A percentile compares a stretch with the other conserved stretches of the same genome.
These are phyloP conservation scores for Alauda arvensis DNA, from an alignment of 2,797 vertebrate genomes.

Conservation along the genomic window DNA sequence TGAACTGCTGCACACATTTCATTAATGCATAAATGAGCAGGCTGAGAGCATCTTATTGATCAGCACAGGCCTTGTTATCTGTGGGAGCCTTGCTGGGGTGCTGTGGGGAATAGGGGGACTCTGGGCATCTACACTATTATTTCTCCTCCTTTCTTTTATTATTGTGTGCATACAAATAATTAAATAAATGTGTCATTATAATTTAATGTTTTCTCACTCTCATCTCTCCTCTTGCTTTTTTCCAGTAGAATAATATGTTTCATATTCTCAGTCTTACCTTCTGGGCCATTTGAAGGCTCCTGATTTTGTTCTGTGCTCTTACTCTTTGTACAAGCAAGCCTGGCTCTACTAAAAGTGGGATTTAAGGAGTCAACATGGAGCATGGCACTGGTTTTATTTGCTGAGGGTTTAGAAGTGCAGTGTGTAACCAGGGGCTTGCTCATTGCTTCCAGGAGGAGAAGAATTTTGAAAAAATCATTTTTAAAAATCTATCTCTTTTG, in stretches of 20 bases:
- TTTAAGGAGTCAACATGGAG: not conserved
- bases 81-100: not conserved
- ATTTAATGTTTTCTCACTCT: not conserved
- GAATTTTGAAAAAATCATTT: not conserved
- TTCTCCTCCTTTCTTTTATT: not conserved
- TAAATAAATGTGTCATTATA: not conserved
- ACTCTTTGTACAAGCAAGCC: not conserved
- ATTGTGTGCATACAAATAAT: not conserved
- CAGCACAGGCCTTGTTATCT: conserved; percentile 8
- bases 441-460: not conserved
- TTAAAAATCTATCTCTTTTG: not conserved
- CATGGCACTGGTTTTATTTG: not conserved
- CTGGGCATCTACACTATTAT: not conserved
- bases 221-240: not conserved
- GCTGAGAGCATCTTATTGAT: conserved; percentile 37
- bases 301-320: not conserved
- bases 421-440: not conserved
- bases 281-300: not conserved
- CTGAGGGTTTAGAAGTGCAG: not conserved
- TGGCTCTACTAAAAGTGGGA: not conserved
- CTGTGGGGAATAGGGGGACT: not conserved
- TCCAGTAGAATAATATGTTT: not conserved
- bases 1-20: conserved; percentile 36
- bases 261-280: not conserved
- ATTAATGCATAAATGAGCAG: conserved; percentile 34